Base-by-base conservation (phyloP, 1,140 invertebrate species). In the Drosophila pachea region DNA sequence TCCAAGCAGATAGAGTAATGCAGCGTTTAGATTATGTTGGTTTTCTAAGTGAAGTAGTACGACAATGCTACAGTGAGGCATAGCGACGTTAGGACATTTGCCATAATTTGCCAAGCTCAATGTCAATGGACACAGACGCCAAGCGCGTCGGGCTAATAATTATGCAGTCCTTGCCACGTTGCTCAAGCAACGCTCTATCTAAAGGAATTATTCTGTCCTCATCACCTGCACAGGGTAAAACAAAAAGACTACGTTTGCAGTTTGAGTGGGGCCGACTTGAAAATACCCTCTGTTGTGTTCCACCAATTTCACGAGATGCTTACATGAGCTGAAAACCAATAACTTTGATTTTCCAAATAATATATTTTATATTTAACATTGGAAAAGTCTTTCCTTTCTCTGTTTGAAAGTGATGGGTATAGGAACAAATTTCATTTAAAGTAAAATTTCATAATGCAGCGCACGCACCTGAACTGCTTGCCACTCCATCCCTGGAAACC, bases 401-500 rank as follows among this genome's bases (percentile, higher is more conserved):
- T 43, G n/a, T 16, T 38, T 7, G 8, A 8, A 8, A 9, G 8
- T 45, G 29, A 3, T 47, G 40, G 61, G 50, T 53, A 63, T 54
- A 8, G 7, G 48, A 59, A 68, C 55, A 68, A 76, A 76, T 70
- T 74, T 53, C 68, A 69, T 52, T 66, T 43, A 36, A 33, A 50
- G 50, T 49, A 53, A 61, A 65, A 70, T 69, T 81, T 77, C 54
- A 9, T 35, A 60, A 82, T 82, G 73, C 74, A 74, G 73, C 58
- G 61, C 78, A 81, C 78, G 78, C 73, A 81, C 66, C 56, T 71
- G 43, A 52, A 40, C 65, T 60, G 48, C 42, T 9, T 11, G 63
- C 64, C 68, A 47, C 35, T 65, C 64, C 72, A 73, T 83, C 75
- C 74, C 59, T 84, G 75, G 62, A 22, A 22, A 22, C 22, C 64